Conservation (phyloP, 2,888 invertebrate genomes). For the Thymelicus lineola region DNA sequence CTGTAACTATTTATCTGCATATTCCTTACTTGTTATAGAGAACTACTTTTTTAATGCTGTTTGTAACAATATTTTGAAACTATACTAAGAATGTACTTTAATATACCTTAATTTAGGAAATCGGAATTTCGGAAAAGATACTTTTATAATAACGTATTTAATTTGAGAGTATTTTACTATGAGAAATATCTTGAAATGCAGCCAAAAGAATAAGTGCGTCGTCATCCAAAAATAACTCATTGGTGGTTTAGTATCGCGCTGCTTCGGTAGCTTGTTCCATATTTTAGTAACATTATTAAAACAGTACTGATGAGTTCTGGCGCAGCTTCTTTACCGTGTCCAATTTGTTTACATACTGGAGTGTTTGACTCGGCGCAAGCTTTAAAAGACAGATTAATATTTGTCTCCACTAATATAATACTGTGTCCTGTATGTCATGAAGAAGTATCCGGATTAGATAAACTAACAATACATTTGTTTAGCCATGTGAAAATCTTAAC, state of each 20-base stretch:
- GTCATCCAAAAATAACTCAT: slow-evolving; percentile 74
- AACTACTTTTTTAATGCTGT: too few relatives aligned
- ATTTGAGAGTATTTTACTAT: slow-evolving; percentile 34
- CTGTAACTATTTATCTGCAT: too few relatives aligned
- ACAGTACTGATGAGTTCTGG: slow-evolving; percentile 72
- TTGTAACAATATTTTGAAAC: too few relatives aligned
- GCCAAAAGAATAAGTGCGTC: slow-evolving; percentile 71
- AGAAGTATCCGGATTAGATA: slow-evolving; percentile 90
- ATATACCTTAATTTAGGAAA: not conserved
- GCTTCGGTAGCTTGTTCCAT: slow-evolving; percentile 51
- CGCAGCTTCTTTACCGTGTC: slow-evolving; percentile 88
- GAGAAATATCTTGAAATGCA: slow-evolving; percentile 70
- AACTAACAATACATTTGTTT: slow-evolving; percentile 93
- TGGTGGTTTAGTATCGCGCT: slow-evolving; percentile 66
- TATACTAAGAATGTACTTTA: too few relatives aligned
- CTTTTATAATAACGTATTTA: slow-evolving; percentile 3
- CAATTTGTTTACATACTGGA: slow-evolving; percentile 89
- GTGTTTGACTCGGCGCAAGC: slow-evolving; percentile 89
- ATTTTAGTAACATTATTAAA: slow-evolving; percentile 22
- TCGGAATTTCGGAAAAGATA: not conserved
- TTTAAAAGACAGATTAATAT: slow-evolving; percentile 89
- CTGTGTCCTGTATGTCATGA: slow-evolving; percentile 92
- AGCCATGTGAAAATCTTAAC: slow-evolving; percentile 85
- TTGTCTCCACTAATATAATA: slow-evolving; percentile 90
- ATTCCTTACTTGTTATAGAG: too few relatives aligned